These are phyloP conservation scores for Colostygia pectinataria DNA, from an alignment of 2,888 invertebrate genomes.

Conservation along the genomic window DNA sequence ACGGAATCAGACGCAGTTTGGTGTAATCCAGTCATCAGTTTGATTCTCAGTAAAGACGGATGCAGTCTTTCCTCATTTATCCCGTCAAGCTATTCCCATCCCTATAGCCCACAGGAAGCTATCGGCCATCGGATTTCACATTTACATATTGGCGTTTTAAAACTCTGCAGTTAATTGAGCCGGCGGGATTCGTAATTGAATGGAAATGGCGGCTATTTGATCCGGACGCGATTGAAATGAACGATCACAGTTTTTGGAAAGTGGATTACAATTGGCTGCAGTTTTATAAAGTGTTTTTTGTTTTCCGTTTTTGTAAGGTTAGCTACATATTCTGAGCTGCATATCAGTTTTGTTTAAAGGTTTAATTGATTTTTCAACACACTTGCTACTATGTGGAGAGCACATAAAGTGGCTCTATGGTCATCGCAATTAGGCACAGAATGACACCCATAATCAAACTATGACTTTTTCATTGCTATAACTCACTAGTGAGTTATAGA, in stretches of 20 bases:
- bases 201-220: slow-evolving; percentile 25
- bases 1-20: no score
- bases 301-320: slow-evolving; percentile 2
- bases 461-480: no score
- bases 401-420: no score
- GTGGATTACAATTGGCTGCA: slow-evolving; percentile 14
- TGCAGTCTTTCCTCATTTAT: background rate
- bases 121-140: slow-evolving; percentile 59
- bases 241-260: slow-evolving; percentile 18
- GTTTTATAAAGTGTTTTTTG: background rate
- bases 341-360: no score
- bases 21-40: background rate
- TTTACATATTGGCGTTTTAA: slow-evolving; percentile 72
- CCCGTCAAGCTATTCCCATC: slow-evolving; percentile 24
- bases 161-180: slow-evolving; percentile 59
- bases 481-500: no score
- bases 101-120: slow-evolving; percentile 35
- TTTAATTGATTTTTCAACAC: no score
- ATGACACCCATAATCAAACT: no score
- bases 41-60: no score
- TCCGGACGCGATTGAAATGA: slow-evolving; percentile 14
- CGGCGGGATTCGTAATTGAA: slow-evolving; percentile 38
- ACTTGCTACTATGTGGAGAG: no score
- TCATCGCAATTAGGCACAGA: no score
- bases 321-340: background rate